Evolutionary conservation across 2,797 vertebrate species (phyloP), one percentile per base, ranked within the genome.

Genomic region (Microctenopoma steveboyesi): DNA sequence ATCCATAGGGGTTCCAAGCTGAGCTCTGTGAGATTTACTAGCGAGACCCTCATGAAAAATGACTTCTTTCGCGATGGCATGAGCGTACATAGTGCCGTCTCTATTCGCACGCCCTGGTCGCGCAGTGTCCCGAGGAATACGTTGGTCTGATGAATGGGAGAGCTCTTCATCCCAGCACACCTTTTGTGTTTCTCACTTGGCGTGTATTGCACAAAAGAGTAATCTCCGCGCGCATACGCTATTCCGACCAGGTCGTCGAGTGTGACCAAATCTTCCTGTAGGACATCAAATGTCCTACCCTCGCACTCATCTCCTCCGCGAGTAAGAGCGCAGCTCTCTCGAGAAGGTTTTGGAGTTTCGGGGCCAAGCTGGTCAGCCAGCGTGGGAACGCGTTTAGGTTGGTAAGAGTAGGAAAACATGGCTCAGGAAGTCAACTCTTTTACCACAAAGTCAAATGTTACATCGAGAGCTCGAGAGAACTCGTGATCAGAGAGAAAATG

Each of bases 1-100:
- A 37, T 33, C 73, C 73, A 69, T 2, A 75, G 48, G 2, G 73
- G 40, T 49, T 69, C 66, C 0, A 69, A 10, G 18, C 66, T 75
- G 6, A 75, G 65, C 18, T 64, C 39, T 0, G 25, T 14, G 1
- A 64, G 1, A 2, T 28, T 35, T 0, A 14, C 25, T 0, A 67
- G 43, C 0, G 30, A 22, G 2, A 72, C 54, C 1, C 47, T 3
- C 0, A 59, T 15, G 48, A 7, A 11, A 0, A 51, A 8, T 0
- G 6, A 1, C 43, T 69, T 69, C 27, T 28, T 62, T 2, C 4
- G 50, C 0, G 7, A 2, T 14, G 15, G 42, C 42, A 3, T 3
- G 9, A 15, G 14, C 14, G 59, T 58, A 0, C 8, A 11, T 1
- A 70, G n/a, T 1, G 0, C 42, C 0, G 2, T 12, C 0, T 70